Base-by-base conservation (phyloP, 2,113 vertebrate genomes). In the Dipodomys stephensi region DNA sequence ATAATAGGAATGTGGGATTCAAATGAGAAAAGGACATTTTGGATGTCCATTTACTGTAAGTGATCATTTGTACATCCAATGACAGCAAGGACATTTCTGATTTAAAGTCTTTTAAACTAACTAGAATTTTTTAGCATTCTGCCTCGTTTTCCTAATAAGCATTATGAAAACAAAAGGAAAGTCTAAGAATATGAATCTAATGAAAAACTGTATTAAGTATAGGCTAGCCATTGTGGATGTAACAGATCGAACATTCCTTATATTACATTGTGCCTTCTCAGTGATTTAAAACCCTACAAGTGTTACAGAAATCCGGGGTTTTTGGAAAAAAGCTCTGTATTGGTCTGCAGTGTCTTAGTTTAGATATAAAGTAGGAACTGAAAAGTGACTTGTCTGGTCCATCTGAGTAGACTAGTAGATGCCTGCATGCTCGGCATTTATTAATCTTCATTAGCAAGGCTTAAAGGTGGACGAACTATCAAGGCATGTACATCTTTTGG, bases 81-180 rank as follows among this genome's bases (percentile, higher is more conserved):
- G 8, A 4, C n/a, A 93, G 72, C 46, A 84, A 94, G 80, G 92
- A 92, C 19, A 9, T 91, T 93, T 79, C 62, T 94, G 85, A 96
- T 83, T 92, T 92, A 62, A 90, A 62, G 15, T 76, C 46, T 85
- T 86, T 87, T 76, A 53, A 88, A 67, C 60, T 69, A 81, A 53
- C 46, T 81, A 76, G 71, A 82, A 84, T 65, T 93, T 85, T 25
- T 11, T 7, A 84, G 39, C 20, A 39, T 94, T 90, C 83, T 94
- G 83, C 76, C 69, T 95, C 57, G 25, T 95, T 96, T 85, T 88
- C 92, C 81, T 79, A 72, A 64, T 32, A 83, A 88, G 77, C 60
- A 83, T 11, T 91, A 72, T 49, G 95, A 76, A 95, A 86, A 92
- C 83, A 69, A 87, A 96, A 97, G 88, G 78, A 95, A 96, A 91